Conservation (phyloP, 1,140 invertebrate species). For the Pentalonia nigronervosa region DNA sequence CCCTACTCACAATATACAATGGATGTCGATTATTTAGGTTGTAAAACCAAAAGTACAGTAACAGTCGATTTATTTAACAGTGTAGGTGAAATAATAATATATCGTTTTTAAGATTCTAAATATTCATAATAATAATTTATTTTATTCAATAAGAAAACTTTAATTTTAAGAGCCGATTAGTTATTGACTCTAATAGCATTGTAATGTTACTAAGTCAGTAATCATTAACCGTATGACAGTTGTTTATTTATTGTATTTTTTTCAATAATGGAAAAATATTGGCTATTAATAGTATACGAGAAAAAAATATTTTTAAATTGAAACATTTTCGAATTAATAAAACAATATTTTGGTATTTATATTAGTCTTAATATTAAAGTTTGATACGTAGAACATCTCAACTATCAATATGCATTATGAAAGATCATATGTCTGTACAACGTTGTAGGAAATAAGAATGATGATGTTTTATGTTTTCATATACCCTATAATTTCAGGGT, state of each 20-base stretch:
- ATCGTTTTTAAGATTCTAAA: background rate
- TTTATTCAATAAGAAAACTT: background rate
- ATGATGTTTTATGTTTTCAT: background rate
- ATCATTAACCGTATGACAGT: background rate
- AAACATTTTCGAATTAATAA: background rate
- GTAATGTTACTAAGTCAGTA: too few relatives aligned
- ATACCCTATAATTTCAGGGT: background rate
- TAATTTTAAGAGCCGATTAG: background rate
- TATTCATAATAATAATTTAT: background rate
- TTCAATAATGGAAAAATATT: background rate
- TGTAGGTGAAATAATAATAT: background rate
- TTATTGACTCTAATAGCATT: too few relatives aligned
- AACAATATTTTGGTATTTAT: too few relatives aligned
- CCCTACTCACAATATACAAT: background rate
- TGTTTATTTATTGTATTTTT: background rate
- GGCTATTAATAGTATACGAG: background rate
- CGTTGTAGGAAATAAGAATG: background rate
- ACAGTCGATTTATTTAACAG: background rate
- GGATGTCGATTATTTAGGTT: background rate
- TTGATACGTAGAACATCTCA: background rate
- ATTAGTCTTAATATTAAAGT: background rate
- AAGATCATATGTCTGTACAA: too few relatives aligned
- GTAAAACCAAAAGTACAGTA: background rate
- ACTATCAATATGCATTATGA: background rate
- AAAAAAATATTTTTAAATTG: background rate